phyloP scores from a whole-genome alignment of 2,888 invertebrate genomes.

The Ichneumoninae sp. region DNA sequence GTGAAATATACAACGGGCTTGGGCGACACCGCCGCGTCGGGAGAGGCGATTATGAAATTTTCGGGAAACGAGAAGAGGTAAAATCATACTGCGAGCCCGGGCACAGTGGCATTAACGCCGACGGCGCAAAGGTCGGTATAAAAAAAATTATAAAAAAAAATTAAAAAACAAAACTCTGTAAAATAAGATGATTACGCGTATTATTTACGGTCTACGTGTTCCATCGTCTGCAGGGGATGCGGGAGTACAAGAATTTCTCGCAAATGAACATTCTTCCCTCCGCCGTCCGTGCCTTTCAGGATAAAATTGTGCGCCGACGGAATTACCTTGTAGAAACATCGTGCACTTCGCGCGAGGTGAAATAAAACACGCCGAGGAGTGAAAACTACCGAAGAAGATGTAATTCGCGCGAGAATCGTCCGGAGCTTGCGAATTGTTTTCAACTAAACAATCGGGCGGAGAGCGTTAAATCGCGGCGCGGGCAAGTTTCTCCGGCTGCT shows the following conservation, averaged over 20 bases:
- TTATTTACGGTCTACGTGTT: conserved; percentile 50
- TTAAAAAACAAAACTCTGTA: not conserved
- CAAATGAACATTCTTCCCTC: conserved; percentile 17
- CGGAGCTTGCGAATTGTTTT: conserved; percentile 37
- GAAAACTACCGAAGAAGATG: conserved; percentile 34
- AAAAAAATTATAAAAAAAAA: conserved; percentile 6
- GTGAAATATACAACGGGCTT: conserved; percentile 21
- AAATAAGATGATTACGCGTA: conserved; percentile 58
- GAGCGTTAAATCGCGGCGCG: conserved; percentile 25
- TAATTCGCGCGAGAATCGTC: conserved; percentile 33
- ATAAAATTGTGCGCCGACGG: conserved; percentile 36
- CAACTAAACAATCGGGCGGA: conserved; percentile 26
- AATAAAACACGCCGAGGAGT: not conserved
- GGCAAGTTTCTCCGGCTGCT: not conserved
- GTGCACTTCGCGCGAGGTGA: not conserved
- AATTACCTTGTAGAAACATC: conserved; percentile 15
- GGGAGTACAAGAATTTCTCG: not conserved
- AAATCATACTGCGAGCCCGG: conserved; percentile 29
- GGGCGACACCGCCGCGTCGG: conserved; percentile 34
- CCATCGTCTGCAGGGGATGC: conserved; percentile 31
- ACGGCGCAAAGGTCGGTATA: not conserved
- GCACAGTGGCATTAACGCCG: conserved; percentile 6
- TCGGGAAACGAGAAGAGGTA: conserved; percentile 21
- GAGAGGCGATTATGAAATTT: conserved; percentile 52
- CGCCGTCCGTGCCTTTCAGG: not conserved